Conservation (phyloP, 2,113 vertebrate species). For the Anser cygnoides region DNA sequence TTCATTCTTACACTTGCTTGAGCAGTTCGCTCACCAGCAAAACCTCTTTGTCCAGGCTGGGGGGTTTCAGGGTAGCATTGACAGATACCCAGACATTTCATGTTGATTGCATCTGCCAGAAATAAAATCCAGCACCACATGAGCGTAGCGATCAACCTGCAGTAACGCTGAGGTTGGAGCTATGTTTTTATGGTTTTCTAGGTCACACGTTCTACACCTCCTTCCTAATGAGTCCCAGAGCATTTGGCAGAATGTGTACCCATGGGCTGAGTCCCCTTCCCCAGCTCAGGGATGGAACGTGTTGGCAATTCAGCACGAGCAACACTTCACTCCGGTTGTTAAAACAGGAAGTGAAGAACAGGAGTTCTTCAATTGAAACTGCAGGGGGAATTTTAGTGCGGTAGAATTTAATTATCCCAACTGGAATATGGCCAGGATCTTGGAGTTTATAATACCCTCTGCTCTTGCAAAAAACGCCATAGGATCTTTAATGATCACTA, state of each 20-base stretch:
- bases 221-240: conserved; percentile 51
- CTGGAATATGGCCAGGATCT: conserved; percentile 57
- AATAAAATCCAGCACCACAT: not conserved
- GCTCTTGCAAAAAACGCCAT: conserved; percentile 49
- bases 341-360: conserved; percentile 50
- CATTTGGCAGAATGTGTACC: conserved; percentile 16
- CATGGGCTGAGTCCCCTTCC: not conserved
- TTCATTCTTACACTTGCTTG: not conserved
- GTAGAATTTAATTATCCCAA: conserved; percentile 67
- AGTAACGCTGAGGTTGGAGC: not conserved
- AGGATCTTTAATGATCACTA: conserved; percentile 34
- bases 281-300: not conserved
- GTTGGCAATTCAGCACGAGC: not conserved
- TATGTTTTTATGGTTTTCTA: not conserved
- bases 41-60: not conserved
- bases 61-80: not conserved
- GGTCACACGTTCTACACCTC: not conserved
- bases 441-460: conserved; percentile 46
- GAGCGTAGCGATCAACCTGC: not conserved
- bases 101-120: not conserved
- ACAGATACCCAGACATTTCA: not conserved
- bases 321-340: conserved; percentile 25
- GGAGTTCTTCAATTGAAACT: conserved; percentile 37
- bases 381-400: conserved; percentile 55
- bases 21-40: not conserved